Evolutionary conservation across 2,888 invertebrate genomes (phyloP), one percentile per base, ranked within the genome.

Genomic region (Ichneumoninae sp.): DNA sequence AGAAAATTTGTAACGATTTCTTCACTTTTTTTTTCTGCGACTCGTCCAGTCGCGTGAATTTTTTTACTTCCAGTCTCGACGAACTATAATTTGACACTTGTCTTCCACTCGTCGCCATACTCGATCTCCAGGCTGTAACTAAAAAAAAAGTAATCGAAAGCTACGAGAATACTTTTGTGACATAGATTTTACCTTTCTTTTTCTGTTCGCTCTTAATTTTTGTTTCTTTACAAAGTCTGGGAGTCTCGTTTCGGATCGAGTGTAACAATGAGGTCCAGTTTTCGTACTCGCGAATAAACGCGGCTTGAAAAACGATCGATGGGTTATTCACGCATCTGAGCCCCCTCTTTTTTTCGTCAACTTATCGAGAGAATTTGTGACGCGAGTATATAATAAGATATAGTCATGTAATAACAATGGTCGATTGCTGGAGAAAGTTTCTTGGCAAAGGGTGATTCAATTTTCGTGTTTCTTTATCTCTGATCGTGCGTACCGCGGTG

Each of bases 101-200:
- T 84, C 84, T 84, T 84, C 84, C 84, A 79, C 77, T 75, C 71
- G 70, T 84, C 79, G 57, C 30, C 40, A 66, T 13, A 81, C 10
- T 72, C 70, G 44, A 33, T 75, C 75, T 84, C 57, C 75, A 65
- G 74, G 68, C 57, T 71, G 75, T 75, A 71, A 65, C 69, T 50
- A 60, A 40, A n/a, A 19, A 50, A 83, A 80, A 76, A 65, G 65
- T 70, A 54, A 76, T 66, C 26, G 26, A n/a, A 74, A 44, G 33
- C 66, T 26, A 66, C 66, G 71, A 84, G 30, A 72, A 72, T 60
- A 78, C 81, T 81, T 81, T 75, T 54, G 65, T 54, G 69, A 62
- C 65, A 30, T 54, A 40, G 40, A 57, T 19, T 75, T 44, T 62
- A 65, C 52, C n/a, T 62, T 78, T 78, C 70, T 60, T 26, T 66